Conservation (phyloP, 2,113 vertebrate genomes). For the Strix uralensis region DNA sequence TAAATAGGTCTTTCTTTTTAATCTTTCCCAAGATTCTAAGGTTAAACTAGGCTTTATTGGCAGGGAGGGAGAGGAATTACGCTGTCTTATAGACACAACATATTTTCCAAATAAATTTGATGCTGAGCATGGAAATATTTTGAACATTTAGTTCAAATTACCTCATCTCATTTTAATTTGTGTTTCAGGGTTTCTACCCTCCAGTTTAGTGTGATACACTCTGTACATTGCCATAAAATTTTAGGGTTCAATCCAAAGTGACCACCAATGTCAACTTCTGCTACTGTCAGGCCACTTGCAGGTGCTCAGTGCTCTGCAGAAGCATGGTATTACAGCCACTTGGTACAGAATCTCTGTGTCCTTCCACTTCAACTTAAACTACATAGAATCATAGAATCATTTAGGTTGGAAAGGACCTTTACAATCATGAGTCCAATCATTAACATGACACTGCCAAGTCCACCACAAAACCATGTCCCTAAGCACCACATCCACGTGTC, state of each 20-base stretch:
- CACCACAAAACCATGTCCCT: neutral
- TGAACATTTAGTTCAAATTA: neutral
- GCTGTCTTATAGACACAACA: neutral
- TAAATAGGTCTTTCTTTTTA: neutral
- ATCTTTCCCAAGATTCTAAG: neutral
- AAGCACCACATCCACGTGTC: accelerated
- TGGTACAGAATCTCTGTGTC: neutral
- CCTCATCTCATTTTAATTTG: neutral
- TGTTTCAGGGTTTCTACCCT: neutral
- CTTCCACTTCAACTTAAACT: neutral
- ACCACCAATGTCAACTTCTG: neutral
- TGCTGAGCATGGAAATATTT: neutral
- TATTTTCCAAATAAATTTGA: neutral
- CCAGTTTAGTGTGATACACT: neutral
- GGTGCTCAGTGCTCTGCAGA: neutral
- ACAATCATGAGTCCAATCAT: neutral
- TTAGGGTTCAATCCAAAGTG: neutral
- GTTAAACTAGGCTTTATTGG: neutral
- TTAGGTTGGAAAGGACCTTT: neutral
- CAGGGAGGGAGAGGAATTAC: neutral
- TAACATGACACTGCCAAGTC: neutral
- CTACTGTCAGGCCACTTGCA: neutral
- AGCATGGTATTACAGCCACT: neutral
- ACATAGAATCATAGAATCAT: neutral
- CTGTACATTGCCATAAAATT: neutral